Conservation (phyloP, 2,797 vertebrate species). For the Macropus fuliginosus region DNA sequence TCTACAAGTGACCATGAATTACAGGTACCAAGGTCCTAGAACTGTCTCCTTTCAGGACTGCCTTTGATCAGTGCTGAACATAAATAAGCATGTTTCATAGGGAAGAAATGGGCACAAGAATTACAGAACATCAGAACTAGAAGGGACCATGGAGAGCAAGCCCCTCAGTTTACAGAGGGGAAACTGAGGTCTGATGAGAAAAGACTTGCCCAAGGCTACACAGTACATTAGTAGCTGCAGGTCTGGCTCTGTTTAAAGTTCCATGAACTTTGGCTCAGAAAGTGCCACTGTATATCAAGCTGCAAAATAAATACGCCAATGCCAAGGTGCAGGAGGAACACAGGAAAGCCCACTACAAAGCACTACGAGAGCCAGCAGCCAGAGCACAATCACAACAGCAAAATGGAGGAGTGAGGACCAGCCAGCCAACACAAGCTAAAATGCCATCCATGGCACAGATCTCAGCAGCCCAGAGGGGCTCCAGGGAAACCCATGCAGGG, state of each 20-base stretch:
- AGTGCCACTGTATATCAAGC: conserved; percentile 62
- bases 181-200: background rate
- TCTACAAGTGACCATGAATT: conserved; percentile 60
- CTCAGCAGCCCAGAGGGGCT: conserved; percentile 56
- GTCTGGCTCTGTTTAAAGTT: conserved; percentile 53
- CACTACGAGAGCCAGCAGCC: conserved; percentile 62
- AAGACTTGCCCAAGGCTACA: background rate
- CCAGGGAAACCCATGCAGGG: conserved; percentile 53
- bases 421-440: background rate
- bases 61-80: conserved; percentile 60
- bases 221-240: background rate
- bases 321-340: conserved; percentile 48
- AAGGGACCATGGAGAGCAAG: background rate
- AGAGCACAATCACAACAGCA: conserved; percentile 71
- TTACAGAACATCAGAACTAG: background rate
- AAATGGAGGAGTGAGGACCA: conserved; percentile 10
- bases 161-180: background rate
- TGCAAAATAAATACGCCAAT: conserved; percentile 58
- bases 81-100: conserved; percentile 16
- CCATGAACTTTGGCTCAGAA: conserved; percentile 65
- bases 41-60: conserved; percentile 31
- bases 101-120: conserved; percentile 45
- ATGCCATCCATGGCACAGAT: conserved; percentile 60
- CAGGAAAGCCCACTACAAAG: conserved; percentile 62
- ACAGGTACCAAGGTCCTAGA: conserved; percentile 23